Evolutionary conservation across 2,797 vertebrate genomes (phyloP).

Genomic region (Coregonus suidteri): DNA sequence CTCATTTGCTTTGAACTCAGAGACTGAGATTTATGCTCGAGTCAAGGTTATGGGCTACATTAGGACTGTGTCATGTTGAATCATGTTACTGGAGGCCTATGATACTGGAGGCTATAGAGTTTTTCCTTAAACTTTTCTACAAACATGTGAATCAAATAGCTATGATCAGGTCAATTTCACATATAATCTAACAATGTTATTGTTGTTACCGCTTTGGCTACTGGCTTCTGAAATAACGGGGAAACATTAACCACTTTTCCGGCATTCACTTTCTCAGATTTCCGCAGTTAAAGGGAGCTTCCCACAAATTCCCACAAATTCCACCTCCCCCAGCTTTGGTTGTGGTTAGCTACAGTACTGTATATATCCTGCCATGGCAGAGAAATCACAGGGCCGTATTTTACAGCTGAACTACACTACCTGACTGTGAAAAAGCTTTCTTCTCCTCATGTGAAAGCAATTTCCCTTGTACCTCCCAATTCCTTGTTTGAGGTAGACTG

Average conservation of each 20-base stretch:
- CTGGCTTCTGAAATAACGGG: not conserved
- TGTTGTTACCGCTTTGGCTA: not conserved
- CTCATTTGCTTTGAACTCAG: slow-evolving; percentile 7
- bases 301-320: not conserved
- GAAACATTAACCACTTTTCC: not conserved
- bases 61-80: not conserved
- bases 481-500: not conserved
- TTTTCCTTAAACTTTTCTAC: not conserved
- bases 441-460: slow-evolving; percentile 32
- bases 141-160: not conserved
- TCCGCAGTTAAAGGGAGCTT: not conserved
- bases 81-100: not conserved
- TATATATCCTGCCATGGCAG: slow-evolving; percentile 30
- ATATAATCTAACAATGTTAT: not conserved
- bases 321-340: slow-evolving; percentile 10
- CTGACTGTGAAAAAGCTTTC: slow-evolving; percentile 28
- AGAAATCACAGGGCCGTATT: slow-evolving; percentile 43
- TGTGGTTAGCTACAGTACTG: slow-evolving; percentile 1
- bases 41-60: not conserved
- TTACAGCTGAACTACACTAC: slow-evolving; percentile 25
- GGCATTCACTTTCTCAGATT: not conserved
- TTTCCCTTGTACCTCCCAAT: slow-evolving; percentile 22
- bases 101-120: not conserved
- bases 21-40: not conserved
- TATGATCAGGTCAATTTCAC: not conserved